Evolutionary conservation across 1,140 invertebrate genomes (phyloP).

Genomic region (Batillaria attramentaria): DNA sequence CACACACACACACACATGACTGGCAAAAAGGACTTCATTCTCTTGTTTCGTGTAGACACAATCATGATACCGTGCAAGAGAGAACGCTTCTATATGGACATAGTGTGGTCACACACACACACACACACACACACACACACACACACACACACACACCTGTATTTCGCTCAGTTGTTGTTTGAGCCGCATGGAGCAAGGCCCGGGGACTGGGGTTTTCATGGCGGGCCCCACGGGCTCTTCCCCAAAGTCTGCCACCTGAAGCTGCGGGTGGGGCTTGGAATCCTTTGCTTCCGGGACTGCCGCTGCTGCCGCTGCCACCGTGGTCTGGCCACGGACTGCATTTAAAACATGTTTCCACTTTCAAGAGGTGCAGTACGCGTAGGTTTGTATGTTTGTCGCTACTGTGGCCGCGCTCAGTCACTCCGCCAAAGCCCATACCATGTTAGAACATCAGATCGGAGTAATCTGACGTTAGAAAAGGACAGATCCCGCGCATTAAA

Average conservation of each 20-base stretch:
- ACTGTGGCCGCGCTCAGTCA: too few relatives aligned
- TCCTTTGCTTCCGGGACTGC: not conserved
- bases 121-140: not conserved
- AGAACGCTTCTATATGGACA: too few relatives aligned
- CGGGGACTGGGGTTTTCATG: slow-evolving; percentile 80
- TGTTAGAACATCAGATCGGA: not conserved
- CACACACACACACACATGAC: not conserved
- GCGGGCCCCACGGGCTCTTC: slow-evolving; percentile 79
- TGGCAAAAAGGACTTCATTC: too few relatives aligned
- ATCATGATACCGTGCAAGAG: too few relatives aligned
- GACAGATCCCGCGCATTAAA: not conserved
- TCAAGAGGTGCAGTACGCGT: not conserved
- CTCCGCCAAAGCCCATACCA: too few relatives aligned
- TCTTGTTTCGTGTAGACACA: too few relatives aligned
- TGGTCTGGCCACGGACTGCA: not conserved
- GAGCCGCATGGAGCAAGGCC: slow-evolving; percentile 79
- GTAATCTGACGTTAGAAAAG: not conserved
- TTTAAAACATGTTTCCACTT: too few relatives aligned
- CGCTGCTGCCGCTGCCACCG: not conserved
- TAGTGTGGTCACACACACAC: not conserved
- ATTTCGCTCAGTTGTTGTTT: slow-evolving; percentile 74
- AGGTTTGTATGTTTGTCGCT: not conserved
- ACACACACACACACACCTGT: slow-evolving; percentile 33
- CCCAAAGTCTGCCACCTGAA: not conserved
- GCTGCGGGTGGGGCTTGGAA: too few relatives aligned